Evolutionary conservation across 2,888 invertebrate species (phyloP).

Genomic region (Hydraecia micacea): DNA sequence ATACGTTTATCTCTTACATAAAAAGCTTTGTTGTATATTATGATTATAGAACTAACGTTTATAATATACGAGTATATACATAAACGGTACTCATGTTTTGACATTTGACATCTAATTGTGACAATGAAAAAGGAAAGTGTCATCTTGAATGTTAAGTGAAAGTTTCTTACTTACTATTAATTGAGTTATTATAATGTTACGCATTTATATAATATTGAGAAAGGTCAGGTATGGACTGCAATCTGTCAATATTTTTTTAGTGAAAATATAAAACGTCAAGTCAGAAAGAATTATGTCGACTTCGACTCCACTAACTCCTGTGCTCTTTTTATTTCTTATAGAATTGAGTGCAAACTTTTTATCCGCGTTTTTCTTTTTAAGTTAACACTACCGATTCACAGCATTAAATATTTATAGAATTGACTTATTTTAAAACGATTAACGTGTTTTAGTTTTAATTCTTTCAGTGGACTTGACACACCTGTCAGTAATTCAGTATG

Average conservation of each 20-base stretch:
- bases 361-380: slow-evolving; percentile 64
- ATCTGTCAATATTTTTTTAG: neutral
- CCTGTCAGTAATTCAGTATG: too few relatives aligned
- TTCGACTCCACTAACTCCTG: slow-evolving; percentile 49
- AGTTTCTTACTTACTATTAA: slow-evolving; percentile 19
- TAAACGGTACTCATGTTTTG: slow-evolving; percentile 10
- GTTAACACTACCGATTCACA: slow-evolving; percentile 65
- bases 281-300: neutral
- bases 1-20: slow-evolving; percentile 30
- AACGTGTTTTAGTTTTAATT: slow-evolving; percentile 4
- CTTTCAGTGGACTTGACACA: neutral
- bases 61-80: too few relatives aligned
- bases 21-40: neutral
- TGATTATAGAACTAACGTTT: slow-evolving; percentile 1
- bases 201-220: slow-evolving; percentile 12
- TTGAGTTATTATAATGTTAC: slow-evolving; percentile 7
- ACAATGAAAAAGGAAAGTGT: slow-evolving; percentile 31
- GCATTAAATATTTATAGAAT: slow-evolving; percentile 64
- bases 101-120: slow-evolving; percentile 20
- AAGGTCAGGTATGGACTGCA: neutral
- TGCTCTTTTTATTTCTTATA: slow-evolving; percentile 48
- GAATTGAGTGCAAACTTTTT: slow-evolving; percentile 64
- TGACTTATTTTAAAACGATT: slow-evolving; percentile 28
- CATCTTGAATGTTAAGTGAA: slow-evolving; percentile 38
- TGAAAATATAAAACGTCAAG: neutral